phyloP scores from a whole-genome alignment of 2,113 vertebrate genomes.

The Amazona guildingii region DNA sequence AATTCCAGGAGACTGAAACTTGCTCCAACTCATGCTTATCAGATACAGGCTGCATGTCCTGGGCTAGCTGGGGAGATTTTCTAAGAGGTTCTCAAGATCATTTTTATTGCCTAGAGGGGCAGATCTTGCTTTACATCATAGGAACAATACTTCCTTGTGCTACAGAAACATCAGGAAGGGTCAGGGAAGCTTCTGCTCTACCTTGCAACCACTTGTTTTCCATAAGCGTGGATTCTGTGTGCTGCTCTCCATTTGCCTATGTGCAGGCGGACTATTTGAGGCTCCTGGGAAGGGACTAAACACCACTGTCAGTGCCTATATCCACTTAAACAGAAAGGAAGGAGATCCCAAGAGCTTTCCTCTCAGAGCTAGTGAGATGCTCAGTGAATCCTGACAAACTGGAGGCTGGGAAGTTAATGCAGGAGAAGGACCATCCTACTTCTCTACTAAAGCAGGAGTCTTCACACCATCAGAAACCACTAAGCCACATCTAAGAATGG shows the following conservation, averaged over 20 bases:
- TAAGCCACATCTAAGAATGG: neutral
- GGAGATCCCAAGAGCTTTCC: neutral
- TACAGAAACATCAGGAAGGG: neutral
- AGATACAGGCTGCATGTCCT: neutral
- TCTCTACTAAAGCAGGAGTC: neutral
- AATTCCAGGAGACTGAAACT: neutral
- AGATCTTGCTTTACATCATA: neutral
- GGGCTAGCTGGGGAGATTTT: neutral
- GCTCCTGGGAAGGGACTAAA: neutral
- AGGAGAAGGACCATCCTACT: neutral
- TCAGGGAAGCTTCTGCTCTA: neutral
- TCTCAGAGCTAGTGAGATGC: neutral
- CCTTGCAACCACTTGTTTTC: neutral
- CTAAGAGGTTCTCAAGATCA: neutral
- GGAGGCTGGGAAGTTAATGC: neutral
- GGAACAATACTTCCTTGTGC: neutral
- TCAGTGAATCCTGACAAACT: neutral
- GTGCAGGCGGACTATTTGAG: neutral
- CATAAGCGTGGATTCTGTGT: fast-evolving
- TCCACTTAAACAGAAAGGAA: neutral
- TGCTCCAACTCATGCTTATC: neutral
- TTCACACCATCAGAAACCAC: neutral
- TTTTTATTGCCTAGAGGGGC: neutral
- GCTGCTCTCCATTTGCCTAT: neutral
- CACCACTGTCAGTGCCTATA: neutral